Conservation (phyloP, 1,140 invertebrate genomes). For the Dufourea novaeangliae region DNA sequence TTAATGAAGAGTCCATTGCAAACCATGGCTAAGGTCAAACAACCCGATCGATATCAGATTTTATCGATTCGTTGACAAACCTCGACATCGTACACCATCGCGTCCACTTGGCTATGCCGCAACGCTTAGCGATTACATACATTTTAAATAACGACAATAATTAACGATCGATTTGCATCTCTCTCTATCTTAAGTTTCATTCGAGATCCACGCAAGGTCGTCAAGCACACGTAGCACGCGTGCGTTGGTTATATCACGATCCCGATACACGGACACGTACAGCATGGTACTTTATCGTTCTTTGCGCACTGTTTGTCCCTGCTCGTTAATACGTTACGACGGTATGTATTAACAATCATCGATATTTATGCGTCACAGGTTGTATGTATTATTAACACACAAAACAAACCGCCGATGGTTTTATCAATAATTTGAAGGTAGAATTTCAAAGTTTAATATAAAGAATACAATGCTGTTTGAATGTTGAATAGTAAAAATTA, state of each 20-base stretch:
- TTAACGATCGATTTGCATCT: slow-evolving; percentile 66
- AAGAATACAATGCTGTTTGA: not conserved
- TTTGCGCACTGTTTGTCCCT: not conserved
- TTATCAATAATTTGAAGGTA: too few species aligned
- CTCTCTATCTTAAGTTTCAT: slow-evolving; percentile 51
- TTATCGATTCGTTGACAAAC: not conserved
- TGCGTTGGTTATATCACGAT: slow-evolving; percentile 73
- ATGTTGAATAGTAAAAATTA: not conserved
- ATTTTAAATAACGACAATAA: slow-evolving; percentile 65
- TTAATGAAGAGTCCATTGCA: too few species aligned
- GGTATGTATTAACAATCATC: not conserved
- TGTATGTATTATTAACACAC: not conserved
- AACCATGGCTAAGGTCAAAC: too few species aligned
- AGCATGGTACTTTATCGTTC: not conserved
- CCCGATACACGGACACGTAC: not conserved
- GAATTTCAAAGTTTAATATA: too few species aligned
- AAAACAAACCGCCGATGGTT: not conserved
- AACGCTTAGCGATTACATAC: slow-evolving; percentile 31
- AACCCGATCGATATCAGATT: not conserved
- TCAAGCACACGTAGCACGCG: slow-evolving; percentile 66
- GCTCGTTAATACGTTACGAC: not conserved
- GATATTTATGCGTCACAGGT: not conserved
- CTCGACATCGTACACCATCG: not conserved
- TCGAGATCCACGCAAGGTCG: slow-evolving; percentile 69
- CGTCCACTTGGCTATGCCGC: not conserved